phyloP scores from a whole-genome alignment of 1,140 invertebrate genomes.

The Trichonephila inaurata region DNA sequence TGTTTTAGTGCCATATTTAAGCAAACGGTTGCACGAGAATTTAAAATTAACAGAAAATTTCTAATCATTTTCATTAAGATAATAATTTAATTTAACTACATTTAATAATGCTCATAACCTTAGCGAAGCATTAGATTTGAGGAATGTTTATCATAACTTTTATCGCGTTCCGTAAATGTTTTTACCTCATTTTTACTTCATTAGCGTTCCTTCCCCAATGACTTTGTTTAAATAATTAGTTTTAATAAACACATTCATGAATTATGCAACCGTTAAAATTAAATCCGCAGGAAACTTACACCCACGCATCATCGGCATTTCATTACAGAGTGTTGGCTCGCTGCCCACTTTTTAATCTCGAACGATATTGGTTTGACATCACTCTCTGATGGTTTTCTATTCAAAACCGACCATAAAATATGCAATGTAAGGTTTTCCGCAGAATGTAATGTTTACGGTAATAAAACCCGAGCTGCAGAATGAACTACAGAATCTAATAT shows the following conservation, averaged over 20 bases:
- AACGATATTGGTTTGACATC: conserved; percentile 37
- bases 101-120: no score
- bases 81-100: no score
- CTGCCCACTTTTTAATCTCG: conserved; percentile 33
- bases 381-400: conserved; percentile 11
- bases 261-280: background rate
- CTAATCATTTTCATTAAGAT: no score
- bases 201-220: no score
- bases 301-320: background rate
- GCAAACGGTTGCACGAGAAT: no score
- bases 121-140: no score
- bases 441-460: conserved; percentile 25
- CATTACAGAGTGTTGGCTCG: conserved; percentile 16
- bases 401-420: conserved; percentile 51
- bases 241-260: background rate
- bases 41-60: no score
- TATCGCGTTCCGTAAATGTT: no score
- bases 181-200: no score
- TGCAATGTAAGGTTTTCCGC: conserved; percentile 7
- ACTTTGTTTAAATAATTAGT: no score
- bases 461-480: background rate
- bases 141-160: no score
- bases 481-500: conserved; percentile 26
- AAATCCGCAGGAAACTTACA: conserved; percentile 9
- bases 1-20: no score